A percentile compares a stretch with the other conserved stretches of the same genome.
phyloP scores from a whole-genome alignment of 2,888 invertebrate genomes.

The Toxonevra muliebris region DNA sequence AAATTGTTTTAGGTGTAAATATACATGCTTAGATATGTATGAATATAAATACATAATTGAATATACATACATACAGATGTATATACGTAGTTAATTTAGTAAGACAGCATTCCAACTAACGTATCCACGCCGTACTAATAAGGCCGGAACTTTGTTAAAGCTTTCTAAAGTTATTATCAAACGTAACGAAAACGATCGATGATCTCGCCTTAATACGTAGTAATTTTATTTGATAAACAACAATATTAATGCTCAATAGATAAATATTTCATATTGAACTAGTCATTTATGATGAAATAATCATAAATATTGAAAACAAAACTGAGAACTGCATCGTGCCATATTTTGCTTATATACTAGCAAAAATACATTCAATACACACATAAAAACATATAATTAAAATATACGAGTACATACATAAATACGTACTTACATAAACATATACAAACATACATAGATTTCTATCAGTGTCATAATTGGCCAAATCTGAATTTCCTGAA shows the following conservation, averaged over 20 bases:
- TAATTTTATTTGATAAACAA: conserved; percentile 3
- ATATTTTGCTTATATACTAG: conserved; percentile 18
- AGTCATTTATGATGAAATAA: conserved; percentile 33
- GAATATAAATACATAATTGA: background rate
- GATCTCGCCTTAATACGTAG: conserved; percentile 41
- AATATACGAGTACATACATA: conserved; percentile 9
- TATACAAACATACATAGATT: conserved; percentile 7
- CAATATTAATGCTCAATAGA: conserved; percentile 27
- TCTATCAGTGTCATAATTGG: conserved; percentile 9
- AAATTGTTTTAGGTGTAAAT: conserved; percentile 16
- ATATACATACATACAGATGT: too few species aligned
- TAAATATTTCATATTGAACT: conserved; percentile 29
- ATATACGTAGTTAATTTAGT: conserved; percentile 5
- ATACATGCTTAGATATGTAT: background rate
- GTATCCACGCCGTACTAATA: background rate
- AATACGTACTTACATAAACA: conserved; percentile 1
- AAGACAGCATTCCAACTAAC: conserved; percentile 15
- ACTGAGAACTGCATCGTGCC: conserved; percentile 18
- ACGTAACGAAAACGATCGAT: conserved; percentile 35
- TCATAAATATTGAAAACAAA: conserved; percentile 5
- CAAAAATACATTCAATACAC: conserved; percentile 5
- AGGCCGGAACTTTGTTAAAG: conserved; percentile 5
- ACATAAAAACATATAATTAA: background rate
- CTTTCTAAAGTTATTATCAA: conserved; percentile 7
- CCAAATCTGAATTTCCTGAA: conserved; percentile 14